Evolutionary conservation across 1,140 invertebrate species (phyloP), one percentile per base, ranked within the genome.

Genomic region (Ectropis grisescens): DNA sequence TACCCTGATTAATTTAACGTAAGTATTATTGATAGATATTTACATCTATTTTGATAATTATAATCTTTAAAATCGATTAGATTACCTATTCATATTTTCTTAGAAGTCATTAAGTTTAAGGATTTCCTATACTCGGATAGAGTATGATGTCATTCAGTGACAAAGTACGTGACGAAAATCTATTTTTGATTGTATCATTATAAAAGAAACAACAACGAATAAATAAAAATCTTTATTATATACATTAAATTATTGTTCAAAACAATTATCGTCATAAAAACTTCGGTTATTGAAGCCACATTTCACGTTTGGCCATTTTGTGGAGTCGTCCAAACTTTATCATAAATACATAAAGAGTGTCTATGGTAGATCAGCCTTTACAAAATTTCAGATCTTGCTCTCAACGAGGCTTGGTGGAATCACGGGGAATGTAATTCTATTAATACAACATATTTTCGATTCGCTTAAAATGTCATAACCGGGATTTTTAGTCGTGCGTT

Each of bases 181-280:
- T n/a, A n/a, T n/a, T n/a, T n/a, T n/a, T n/a, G n/a, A n/a, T n/a
- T n/a, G n/a, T n/a, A n/a, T n/a, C n/a, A n/a, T n/a, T n/a, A 8
- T 4, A 19, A 19, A 19, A 8, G 16, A 19, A 19, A 19, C 16
- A 19, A 19, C 16, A 19, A 19, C 3, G 16, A 43, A 67, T 80
- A 80, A 80, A 80, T 80, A 80, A 74, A 75, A 69, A 67, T 62
- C 67, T 80, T 76, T 80, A 58, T 58, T 65, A 58, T 76, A 76
- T 76, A 76, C 71, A 79, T 71, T 76, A 72, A 68, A 79, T 79
- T n/a, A n/a, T n/a, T n/a, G n/a, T n/a, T 65, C 52, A 68, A 59
- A 72, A 70, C 59, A 70, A 70, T 69, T 65, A 70, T 64, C 49
- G 47, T 67, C 68, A 59, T 57, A 64, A 62, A 22, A 65, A 66